Evolutionary conservation across 2,113 vertebrate species (phyloP), one percentile per base, ranked within the genome.

Genomic region (Ciconia boyciana): DNA sequence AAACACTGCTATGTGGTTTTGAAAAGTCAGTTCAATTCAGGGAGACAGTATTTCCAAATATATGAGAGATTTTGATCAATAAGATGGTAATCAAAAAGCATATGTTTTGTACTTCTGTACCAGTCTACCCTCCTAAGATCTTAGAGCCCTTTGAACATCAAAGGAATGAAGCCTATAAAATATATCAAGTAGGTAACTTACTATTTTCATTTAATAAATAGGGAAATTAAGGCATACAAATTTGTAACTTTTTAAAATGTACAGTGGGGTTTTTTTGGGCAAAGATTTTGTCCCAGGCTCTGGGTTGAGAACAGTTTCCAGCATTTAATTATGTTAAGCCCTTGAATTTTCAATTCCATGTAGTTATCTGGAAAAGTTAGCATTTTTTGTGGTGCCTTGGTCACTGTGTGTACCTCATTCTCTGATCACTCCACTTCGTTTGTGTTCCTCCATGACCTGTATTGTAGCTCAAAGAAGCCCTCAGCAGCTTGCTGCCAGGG

Each of bases 1-100:
- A 77, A 77, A 65, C 76, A 69, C 41, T 87, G 34, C 20, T 91
- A 13, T 44, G 32, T 52, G 36, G 34, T 61, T 89, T 90, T 89
- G 44, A 86, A 94, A 91, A 95, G 80, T 83, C 66, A 29, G n/a
- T 83, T 83, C 4, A 84, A 52, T 76, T 86, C 49, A 91, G 49
- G 41, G 41, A 86, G 49, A 72, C 10, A 16, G 15, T 61, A 71
- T 79, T 93, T 86, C 57, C 58, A 92, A 93, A 65, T 80, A 72
- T 60, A 55, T 48, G 58, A 92, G 52, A 64, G 49, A 83, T 86
- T 80, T 80, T 90, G 62, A 86, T 96, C 71, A 83, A 54, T 86
- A 87, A 77, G 49, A 61, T 87, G 41, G 8, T 65, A 91, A 86
- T 87, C 9, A 96, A 83, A 90, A 94, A 77, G 18, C 69, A 25